Percentiles rank a stretch among this genome's conserved stretches.
phyloP scores from a whole-genome alignment of 1,140 invertebrate species.

The Thaumatotibia leucotreta region DNA sequence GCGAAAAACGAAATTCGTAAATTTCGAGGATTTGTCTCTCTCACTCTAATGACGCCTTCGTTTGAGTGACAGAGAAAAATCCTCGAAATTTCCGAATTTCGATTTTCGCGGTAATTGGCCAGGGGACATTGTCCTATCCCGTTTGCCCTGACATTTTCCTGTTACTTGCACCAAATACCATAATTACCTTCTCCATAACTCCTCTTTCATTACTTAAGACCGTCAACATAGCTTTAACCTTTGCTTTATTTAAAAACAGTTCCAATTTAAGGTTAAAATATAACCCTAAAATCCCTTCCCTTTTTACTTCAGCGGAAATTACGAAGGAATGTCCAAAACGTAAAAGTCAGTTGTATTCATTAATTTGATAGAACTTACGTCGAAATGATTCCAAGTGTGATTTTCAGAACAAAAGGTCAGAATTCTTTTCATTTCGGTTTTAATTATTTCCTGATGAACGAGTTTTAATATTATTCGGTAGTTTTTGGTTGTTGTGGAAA shows the following conservation, averaged over 20 bases:
- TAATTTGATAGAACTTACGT: no score
- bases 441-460: neutral
- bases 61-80: no score
- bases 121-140: no score
- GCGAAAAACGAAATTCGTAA: no score
- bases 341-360: no score
- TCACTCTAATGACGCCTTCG: no score
- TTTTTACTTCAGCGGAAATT: conserved; percentile 16
- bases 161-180: neutral
- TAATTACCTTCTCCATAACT: conserved; percentile 23
- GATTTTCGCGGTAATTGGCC: no score
- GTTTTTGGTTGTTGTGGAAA: neutral
- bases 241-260: conserved; percentile 18
- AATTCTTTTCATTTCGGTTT: neutral
- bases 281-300: neutral
- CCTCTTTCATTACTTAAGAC: conserved; percentile 19
- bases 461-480: neutral
- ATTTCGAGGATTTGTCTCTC: no score
- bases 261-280: conserved; percentile 18
- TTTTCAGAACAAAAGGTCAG: neutral
- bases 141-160: no score
- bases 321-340: no score
- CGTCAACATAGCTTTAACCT: conserved; percentile 15
- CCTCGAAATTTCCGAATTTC: no score
- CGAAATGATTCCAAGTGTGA: no score